Evolutionary conservation across 2,888 invertebrate species (phyloP), one percentile per base, ranked within the genome.

Genomic region (Limnephilus auricula): DNA sequence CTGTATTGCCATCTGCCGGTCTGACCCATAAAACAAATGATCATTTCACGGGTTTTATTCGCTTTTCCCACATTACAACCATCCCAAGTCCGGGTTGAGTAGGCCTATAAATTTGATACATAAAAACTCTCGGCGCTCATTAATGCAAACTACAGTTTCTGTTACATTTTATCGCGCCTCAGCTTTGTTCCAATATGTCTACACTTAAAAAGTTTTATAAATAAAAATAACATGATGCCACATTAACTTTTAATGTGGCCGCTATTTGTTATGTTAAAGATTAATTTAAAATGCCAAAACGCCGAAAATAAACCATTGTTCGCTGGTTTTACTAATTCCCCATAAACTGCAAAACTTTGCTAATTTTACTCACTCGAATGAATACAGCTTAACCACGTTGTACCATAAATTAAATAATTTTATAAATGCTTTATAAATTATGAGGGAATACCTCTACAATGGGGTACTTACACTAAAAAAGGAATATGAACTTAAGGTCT

Each of bases 31-130:
- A 85, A 85, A 85, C 88, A 50, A 90, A 78, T 80, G 82, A 45
- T 91, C 91, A 65, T 78, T 80, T 79, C 82, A 50, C 79, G 78
- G 45, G 45, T 92, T 90, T 90, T 89, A 90, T 90, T 84, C 89
- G 79, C 89, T 91, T 90, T 84, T 89, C 89, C 80, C 89, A 90
- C 89, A 92, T 92, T 91, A 92, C 89, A 79, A 90, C 89, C 90
- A 91, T 91, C 90, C 92, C 89, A 79, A 89, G 90, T 87, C 80
- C 88, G 79, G 88, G 89, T 90, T 89, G 88, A 90, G 90, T 84
- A 83, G 82, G 78, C 83, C 84, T 88, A 92, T 89, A 92, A 92
- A 92, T 92, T 92, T 89, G 30, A 37, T 45, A 90, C 90, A 89
- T 90, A 90, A 90, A 65, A 90, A 34, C 86, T 90, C 89, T 90